Conservation (phyloP, 2,797 vertebrate species). For the Ateles fusciceps region DNA sequence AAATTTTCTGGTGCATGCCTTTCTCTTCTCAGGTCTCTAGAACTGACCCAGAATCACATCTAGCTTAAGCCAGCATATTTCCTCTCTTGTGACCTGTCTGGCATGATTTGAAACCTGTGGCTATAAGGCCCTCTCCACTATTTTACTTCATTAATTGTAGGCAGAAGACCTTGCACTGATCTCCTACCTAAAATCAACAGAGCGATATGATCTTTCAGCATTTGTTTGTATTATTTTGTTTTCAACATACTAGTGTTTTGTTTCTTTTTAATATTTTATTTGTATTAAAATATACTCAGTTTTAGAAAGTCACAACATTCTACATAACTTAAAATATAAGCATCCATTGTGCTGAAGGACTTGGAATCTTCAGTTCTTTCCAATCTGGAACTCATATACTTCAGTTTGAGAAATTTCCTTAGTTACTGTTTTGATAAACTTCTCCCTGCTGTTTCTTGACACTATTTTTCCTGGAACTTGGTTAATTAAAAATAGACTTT, state of each 20-base stretch:
- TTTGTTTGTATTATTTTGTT: not conserved
- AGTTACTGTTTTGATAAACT: not conserved
- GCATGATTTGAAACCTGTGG: not conserved
- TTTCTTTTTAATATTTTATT: not conserved
- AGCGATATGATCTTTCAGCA: not conserved
- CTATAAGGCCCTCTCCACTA: not conserved
- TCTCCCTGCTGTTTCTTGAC: not conserved
- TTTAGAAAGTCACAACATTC: not conserved
- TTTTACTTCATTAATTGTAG: not conserved
- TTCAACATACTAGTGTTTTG: not conserved
- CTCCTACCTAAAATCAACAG: not conserved
- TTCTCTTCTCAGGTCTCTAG: not conserved
- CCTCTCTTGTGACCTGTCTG: not conserved
- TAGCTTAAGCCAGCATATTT: not conserved
- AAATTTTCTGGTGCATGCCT: not conserved
- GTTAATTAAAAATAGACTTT: not conserved
- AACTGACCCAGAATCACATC: not conserved
- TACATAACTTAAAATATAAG: not conserved
- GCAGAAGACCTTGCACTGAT: not conserved
- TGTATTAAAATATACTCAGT: not conserved
- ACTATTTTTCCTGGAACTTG: not conserved
- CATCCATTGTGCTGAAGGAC: not conserved
- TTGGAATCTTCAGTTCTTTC: not conserved
- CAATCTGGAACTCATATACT: not conserved
- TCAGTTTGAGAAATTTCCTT: not conserved